A percentile compares a stretch with the other conserved stretches of the same genome.
phyloP scores from a whole-genome alignment of 2,113 vertebrate species.

The Opisthocomus hoazin region DNA sequence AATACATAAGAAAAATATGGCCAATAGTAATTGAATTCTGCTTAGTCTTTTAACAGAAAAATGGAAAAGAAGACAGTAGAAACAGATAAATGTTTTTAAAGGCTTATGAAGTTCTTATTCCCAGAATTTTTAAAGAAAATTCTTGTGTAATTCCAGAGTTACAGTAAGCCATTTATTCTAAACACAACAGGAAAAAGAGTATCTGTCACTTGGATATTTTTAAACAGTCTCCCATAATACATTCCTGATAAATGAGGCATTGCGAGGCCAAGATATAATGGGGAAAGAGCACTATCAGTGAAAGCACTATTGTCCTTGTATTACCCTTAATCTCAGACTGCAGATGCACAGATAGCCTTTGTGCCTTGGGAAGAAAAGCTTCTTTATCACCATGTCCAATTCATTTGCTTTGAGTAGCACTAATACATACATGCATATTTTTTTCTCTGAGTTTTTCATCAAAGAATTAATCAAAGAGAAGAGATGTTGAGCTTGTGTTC shows the following conservation, averaged over 20 bases:
- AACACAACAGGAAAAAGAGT: slow-evolving; percentile 43
- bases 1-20: neutral
- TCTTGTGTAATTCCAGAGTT: slow-evolving; percentile 58
- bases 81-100: slow-evolving; percentile 44
- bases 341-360: neutral
- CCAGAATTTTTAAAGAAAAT: slow-evolving; percentile 64
- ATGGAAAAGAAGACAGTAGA: neutral
- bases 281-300: neutral
- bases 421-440: neutral
- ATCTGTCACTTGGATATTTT: slow-evolving; percentile 70
- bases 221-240: slow-evolving; percentile 44
- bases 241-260: slow-evolving; percentile 60
- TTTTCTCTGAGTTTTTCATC: neutral
- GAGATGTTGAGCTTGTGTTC: neutral
- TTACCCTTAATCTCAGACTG: slow-evolving; percentile 11
- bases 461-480: slow-evolving; percentile 29
- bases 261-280: neutral
- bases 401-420: slow-evolving; percentile 13
- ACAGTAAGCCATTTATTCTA: slow-evolving; percentile 72
- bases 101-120: slow-evolving; percentile 53
- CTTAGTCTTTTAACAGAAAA: neutral
- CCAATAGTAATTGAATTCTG: neutral
- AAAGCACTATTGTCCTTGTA: slow-evolving; percentile 23
- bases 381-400: neutral
- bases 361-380: neutral